These are phyloP conservation scores for Cyrtonyx montezumae DNA, from an alignment of 2,113 vertebrate species.

Conservation along the genomic window DNA sequence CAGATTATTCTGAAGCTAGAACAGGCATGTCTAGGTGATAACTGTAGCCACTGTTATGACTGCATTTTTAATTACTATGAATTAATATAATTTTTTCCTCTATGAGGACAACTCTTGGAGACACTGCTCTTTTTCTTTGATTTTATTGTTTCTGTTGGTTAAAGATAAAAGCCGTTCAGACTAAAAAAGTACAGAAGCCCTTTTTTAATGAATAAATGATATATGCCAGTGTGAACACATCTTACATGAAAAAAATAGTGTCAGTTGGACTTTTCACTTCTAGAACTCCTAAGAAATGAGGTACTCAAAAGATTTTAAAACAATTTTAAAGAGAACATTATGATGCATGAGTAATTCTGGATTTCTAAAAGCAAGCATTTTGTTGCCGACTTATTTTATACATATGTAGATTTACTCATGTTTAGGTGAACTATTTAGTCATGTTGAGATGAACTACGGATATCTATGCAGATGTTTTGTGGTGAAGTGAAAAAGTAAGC, in stretches of 20 bases:
- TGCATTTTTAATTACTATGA: constrained; percentile 53
- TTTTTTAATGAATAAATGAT: background rate
- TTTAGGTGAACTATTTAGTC: background rate
- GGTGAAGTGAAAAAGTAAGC: background rate
- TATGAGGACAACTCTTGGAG: constrained; percentile 49
- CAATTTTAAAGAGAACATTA: background rate
- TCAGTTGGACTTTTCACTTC: background rate
- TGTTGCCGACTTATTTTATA: background rate
- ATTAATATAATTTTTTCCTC: constrained; percentile 60
- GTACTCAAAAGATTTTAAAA: background rate
- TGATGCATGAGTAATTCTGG: background rate
- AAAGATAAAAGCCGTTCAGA: constrained; percentile 32
- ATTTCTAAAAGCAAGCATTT: background rate
- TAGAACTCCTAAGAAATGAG: background rate
- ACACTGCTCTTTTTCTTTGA: constrained; percentile 1
- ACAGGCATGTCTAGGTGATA: constrained; percentile 26
- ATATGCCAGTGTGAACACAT: background rate
- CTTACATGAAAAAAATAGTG: background rate
- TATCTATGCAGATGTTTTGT: background rate
- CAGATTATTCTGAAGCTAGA: constrained; percentile 34
- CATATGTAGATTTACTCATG: background rate
- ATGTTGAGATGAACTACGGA: background rate
- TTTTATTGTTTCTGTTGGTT: constrained; percentile 52
- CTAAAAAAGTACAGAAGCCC: background rate
- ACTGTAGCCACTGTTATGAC: constrained; percentile 50